A percentile compares a stretch with the other conserved stretches of the same genome.
Evolutionary conservation across 2,797 vertebrate genomes (phyloP).

Genomic region (Lepilemur ruficaudatus): DNA sequence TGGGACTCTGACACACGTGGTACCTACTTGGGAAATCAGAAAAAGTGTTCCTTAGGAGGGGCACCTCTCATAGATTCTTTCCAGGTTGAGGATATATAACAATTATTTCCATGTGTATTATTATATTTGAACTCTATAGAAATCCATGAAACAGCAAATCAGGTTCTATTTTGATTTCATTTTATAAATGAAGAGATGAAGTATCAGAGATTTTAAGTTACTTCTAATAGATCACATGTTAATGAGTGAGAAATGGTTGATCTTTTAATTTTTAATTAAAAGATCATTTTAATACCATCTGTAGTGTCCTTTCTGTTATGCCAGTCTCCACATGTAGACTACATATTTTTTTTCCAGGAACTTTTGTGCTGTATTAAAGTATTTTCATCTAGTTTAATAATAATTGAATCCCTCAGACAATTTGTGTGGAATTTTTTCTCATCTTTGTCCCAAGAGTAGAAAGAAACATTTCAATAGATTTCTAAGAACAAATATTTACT

Average conservation of each 20-base stretch:
- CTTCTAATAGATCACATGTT: not conserved
- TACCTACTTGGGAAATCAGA: not conserved
- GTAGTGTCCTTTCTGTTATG: not conserved
- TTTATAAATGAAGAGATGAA: not conserved
- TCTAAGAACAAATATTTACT: slow-evolving; percentile 57
- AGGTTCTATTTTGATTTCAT: not conserved
- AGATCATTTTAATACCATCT: not conserved
- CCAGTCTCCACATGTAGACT: not conserved
- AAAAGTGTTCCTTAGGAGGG: not conserved
- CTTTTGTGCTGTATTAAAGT: not conserved
- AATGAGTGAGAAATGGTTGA: not conserved
- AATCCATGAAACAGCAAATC: not conserved
- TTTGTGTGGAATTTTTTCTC: slow-evolving; percentile 16
- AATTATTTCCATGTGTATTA: not conserved
- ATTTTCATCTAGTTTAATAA: slow-evolving; percentile 17
- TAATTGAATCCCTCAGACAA: not conserved
- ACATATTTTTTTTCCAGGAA: not conserved
- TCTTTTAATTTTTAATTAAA: not conserved
- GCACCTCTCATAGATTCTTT: not conserved
- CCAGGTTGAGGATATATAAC: not conserved
- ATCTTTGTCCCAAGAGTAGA: slow-evolving; percentile 16
- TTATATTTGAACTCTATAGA: not conserved
- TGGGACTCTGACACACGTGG: not conserved
- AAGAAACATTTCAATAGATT: slow-evolving; percentile 40
- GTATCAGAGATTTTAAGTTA: not conserved